Evolutionary conservation across 2,797 vertebrate genomes (phyloP).

Genomic region (Cottoperca gobio): DNA sequence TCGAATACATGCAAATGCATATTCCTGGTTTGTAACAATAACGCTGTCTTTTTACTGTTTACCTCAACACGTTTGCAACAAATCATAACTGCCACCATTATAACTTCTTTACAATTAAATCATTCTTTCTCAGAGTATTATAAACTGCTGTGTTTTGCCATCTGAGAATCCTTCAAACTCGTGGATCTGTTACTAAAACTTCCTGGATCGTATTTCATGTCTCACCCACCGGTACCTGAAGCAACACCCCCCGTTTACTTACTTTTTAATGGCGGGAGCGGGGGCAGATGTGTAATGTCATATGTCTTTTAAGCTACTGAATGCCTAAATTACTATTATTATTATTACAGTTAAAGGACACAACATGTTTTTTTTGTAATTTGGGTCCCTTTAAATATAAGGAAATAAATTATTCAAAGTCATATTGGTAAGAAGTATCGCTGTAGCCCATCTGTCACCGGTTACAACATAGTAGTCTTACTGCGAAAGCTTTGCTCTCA

Average conservation of each 20-base stretch:
- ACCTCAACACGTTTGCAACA: background rate
- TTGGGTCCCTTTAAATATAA: background rate
- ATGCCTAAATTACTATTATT: too few relatives aligned
- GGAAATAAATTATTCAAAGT: background rate
- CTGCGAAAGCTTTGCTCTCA: background rate
- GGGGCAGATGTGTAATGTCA: too few relatives aligned
- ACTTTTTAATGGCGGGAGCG: too few relatives aligned
- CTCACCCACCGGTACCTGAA: too few relatives aligned
- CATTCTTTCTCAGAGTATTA: background rate
- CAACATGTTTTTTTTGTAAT: background rate
- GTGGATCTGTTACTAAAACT: slow-evolving; percentile 6
- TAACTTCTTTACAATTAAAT: background rate
- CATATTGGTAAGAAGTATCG: background rate
- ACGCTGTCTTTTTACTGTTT: background rate
- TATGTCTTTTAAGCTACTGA: too few relatives aligned
- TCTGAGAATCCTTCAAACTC: slow-evolving; percentile 1
- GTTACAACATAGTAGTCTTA: background rate
- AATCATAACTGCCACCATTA: background rate
- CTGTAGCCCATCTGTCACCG: background rate
- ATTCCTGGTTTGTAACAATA: background rate
- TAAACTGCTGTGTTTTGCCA: background rate
- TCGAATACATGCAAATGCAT: background rate
- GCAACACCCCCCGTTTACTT: too few relatives aligned
- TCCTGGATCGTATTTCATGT: slow-evolving; percentile 20
- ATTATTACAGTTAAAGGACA: background rate